Conservation (phyloP, 2,888 invertebrate genomes). For the Xestia xanthographa region DNA sequence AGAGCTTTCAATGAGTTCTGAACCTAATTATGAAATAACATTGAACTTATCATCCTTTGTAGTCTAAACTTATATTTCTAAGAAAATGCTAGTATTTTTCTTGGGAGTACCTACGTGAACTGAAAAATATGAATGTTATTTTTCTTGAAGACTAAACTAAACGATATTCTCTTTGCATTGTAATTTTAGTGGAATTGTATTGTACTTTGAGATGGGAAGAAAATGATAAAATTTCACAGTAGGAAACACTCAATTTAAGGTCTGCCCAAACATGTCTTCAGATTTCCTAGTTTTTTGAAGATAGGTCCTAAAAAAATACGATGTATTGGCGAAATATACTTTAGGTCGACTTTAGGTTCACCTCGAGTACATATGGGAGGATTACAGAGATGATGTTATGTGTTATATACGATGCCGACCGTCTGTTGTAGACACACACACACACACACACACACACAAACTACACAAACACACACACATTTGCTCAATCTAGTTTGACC, state of each 20-base stretch:
- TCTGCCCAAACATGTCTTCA: not conserved
- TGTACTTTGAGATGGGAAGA: not conserved
- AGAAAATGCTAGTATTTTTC: conserved; percentile 28
- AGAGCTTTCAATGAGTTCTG: not conserved
- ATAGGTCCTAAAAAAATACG: not conserved
- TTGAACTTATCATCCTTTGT: conserved; percentile 23
- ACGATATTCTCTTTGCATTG: conserved; percentile 7
- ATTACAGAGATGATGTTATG: not conserved
- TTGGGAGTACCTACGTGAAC: conserved; percentile 1
- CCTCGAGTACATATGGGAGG: not conserved
- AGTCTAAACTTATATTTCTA: conserved; percentile 28
- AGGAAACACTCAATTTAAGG: not conserved
- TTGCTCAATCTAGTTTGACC: not conserved
- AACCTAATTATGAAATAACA: conserved; percentile 34
- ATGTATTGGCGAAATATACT: no score
- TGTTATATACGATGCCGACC: not conserved
- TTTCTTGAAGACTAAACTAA: conserved; percentile 1
- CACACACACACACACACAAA: no score
- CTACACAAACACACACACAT: no score
- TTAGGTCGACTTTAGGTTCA: not conserved
- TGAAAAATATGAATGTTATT: conserved; percentile 17
- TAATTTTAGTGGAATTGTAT: not conserved
- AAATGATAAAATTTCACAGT: not conserved
- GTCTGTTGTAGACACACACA: no score
- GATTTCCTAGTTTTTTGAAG: not conserved